Evolutionary conservation across 2,797 vertebrate genomes (phyloP).

Genomic region (Sebastes melanostomus): DNA sequence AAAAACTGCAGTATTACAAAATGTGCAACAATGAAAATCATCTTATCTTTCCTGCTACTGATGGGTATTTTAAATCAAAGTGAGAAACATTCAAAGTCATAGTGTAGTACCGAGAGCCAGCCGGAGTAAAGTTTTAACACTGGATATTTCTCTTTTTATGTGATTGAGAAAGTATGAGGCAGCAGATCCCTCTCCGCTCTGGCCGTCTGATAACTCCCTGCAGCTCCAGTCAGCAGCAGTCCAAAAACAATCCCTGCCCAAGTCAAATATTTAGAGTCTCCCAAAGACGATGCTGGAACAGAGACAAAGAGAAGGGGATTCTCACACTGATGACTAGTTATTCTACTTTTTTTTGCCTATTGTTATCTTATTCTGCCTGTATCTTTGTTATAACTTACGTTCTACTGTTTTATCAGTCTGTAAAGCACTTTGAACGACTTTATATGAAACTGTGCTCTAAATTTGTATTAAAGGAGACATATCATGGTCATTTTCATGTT

Average conservation of each 20-base stretch:
- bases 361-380: neutral
- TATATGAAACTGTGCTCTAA: neutral
- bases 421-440: neutral
- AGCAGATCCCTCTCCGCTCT: constrained; percentile 20
- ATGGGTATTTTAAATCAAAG: constrained; percentile 36
- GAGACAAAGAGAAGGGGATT: constrained; percentile 22
- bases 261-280: constrained; percentile 27
- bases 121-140: constrained; percentile 1
- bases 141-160: neutral
- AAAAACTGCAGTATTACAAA: constrained; percentile 2
- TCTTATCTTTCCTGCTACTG: constrained; percentile 36
- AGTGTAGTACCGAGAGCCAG: neutral
- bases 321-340: neutral
- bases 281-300: constrained; percentile 17
- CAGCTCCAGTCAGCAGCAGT: constrained; percentile 7
- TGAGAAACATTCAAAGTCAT: neutral
- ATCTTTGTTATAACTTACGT: neutral
- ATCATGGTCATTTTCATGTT: too few relatives aligned
- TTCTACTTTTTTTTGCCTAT: neutral
- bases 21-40: constrained; percentile 15
- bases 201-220: constrained; percentile 27
- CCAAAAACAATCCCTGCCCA: constrained; percentile 16
- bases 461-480: neutral
- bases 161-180: constrained; percentile 9
- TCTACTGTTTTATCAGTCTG: neutral